Conservation (phyloP, 30 jellyfish, hydroid and myxozoan genomes). For the Aurelia aurita region DNA sequence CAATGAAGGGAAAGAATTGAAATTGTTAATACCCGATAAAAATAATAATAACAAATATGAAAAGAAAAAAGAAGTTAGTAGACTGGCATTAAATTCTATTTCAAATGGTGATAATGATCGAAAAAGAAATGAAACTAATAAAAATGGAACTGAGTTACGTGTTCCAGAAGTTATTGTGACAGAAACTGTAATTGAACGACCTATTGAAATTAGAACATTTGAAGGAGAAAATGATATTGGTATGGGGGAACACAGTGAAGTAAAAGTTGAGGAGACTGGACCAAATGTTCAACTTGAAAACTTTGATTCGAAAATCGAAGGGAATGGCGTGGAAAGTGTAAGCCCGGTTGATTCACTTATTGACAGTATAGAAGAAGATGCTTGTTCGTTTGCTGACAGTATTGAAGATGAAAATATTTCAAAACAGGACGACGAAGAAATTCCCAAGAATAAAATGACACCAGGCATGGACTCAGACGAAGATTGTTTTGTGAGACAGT, state of each 20-base stretch:
- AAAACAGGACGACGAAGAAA: not conserved
- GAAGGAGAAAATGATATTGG: not conserved
- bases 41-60: not conserved
- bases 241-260: not conserved
- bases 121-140: not conserved
- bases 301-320: not conserved
- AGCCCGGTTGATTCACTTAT: not conserved
- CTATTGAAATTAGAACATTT: not conserved
- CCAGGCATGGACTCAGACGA: not conserved
- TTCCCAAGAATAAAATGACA: not conserved
- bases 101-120: not conserved
- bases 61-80: not conserved
- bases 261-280: not conserved
- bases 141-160: not conserved
- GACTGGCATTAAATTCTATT: not conserved
- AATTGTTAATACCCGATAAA: not conserved
- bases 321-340: not conserved
- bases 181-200: not conserved
- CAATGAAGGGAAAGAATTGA: too few relatives aligned
- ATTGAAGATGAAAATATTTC: not conserved
- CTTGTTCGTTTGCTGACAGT: slow-evolving; percentile 35
- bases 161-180: not conserved
- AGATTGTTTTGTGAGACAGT: slow-evolving; percentile 3
- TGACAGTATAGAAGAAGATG: slow-evolving; percentile 1
- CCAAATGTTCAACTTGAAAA: not conserved